Evolutionary conservation across 2,888 invertebrate species (phyloP).

Genomic region (Teleogryllus oceanicus): DNA sequence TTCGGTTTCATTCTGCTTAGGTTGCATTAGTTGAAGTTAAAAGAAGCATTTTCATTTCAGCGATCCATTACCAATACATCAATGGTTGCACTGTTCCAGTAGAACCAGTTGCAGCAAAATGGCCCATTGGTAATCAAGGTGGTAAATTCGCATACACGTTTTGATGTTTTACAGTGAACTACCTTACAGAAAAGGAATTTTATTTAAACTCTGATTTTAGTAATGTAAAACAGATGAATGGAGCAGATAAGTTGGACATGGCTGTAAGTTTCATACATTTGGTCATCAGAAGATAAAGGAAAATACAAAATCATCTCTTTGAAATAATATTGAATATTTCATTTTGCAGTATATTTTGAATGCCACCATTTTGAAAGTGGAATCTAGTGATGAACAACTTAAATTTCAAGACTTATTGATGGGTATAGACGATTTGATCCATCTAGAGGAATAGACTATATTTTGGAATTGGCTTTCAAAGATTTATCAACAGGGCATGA

Average conservation of each 20-base stretch:
- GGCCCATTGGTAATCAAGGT: conserved; percentile 72
- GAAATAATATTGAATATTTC: not conserved
- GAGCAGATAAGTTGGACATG: conserved; percentile 67
- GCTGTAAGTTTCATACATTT: conserved; percentile 47
- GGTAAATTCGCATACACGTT: conserved; percentile 67
- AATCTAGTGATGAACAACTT: conserved; percentile 51
- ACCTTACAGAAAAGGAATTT: conserved; percentile 79
- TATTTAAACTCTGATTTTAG: conserved; percentile 77
- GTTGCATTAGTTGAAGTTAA: conserved; percentile 40
- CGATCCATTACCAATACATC: conserved; percentile 49
- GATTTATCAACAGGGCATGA: conserved; percentile 50
- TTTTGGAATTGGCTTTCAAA: conserved; percentile 65
- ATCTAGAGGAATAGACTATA: conserved; percentile 80
- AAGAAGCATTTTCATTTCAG: conserved; percentile 49
- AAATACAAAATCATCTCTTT: not conserved
- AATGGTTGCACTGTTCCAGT: conserved; percentile 47
- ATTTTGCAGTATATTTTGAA: conserved; percentile 52
- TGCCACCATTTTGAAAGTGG: conserved; percentile 52
- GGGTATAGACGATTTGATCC: conserved; percentile 78
- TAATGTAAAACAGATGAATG: conserved; percentile 61
- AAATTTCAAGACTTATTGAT: conserved; percentile 58
- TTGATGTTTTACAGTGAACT: conserved; percentile 81
- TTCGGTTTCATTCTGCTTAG: conserved; percentile 39
- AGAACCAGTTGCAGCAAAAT: conserved; percentile 47
- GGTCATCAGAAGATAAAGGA: no score